These are phyloP conservation scores for Oreochromis aureus DNA, from an alignment of 2,113 vertebrate genomes.

Conservation along the genomic window DNA sequence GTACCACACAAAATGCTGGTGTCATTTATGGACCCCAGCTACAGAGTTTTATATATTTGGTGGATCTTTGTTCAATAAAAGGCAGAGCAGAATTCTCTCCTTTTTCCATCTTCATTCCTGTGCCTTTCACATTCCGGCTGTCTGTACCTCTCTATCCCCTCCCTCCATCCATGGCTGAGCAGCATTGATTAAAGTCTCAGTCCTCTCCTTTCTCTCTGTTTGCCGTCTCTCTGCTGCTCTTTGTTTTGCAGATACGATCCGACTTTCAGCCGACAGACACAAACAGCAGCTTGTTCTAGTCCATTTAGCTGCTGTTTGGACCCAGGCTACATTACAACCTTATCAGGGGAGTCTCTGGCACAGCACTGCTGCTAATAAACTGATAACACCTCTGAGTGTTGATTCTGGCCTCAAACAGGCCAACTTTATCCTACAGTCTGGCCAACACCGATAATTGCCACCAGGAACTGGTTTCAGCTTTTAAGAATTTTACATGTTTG, in stretches of 20 bases:
- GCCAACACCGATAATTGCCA: background rate
- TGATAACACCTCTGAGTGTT: constrained; percentile 45
- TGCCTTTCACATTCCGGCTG: background rate
- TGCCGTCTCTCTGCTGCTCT: constrained; percentile 15
- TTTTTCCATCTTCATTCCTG: background rate
- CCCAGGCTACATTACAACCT: constrained; percentile 41
- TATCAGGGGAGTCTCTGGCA: constrained; percentile 46
- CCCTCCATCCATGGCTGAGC: background rate
- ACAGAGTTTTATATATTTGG: background rate
- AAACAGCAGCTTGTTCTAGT: constrained; percentile 46
- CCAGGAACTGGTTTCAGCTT: background rate
- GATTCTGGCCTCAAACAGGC: constrained; percentile 31
- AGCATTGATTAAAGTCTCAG: constrained; percentile 22
- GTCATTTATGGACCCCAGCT: background rate
- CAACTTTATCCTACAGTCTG: constrained; percentile 1
- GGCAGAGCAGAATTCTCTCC: background rate
- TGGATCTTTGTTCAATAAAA: background rate
- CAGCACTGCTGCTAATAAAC: constrained; percentile 40
- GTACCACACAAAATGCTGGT: background rate
- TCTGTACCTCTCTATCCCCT: background rate
- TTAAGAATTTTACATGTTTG: background rate
- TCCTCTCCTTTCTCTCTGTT: background rate
- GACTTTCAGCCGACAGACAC: constrained; percentile 38
- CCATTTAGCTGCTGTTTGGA: constrained; percentile 50
- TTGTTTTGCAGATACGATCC: constrained; percentile 55